Base-by-base conservation (phyloP, 2,888 invertebrate genomes). In the Ennomos quercinarius region DNA sequence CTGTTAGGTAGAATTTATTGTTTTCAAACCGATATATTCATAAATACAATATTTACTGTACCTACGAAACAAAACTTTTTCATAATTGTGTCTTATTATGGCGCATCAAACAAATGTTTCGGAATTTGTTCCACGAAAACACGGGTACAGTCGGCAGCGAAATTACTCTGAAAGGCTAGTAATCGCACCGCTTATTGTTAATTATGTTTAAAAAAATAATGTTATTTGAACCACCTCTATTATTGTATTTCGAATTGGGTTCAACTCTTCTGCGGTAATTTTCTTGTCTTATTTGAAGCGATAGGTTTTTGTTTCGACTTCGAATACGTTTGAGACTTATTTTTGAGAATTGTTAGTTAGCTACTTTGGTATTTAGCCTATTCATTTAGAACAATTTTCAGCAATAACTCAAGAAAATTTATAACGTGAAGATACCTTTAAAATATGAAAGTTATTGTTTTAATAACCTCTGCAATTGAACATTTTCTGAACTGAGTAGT, bases 51-150 rank as follows among this genome's bases (percentile, higher is more conserved):
- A 64, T 69, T 61, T 60, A 64, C 70, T 73, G 74, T 72, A n/a
- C n/a, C n/a, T n/a, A 73, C 71, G 69, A 72, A 70, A 76, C 80
- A 78, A 79, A 81, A 78, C 72, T 81, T 80, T 88, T 85, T 88
- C 82, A 89, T 91, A 92, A 91, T 91, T 89, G 89, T 77, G 76
- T 79, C 90, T 90, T 89, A 92, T 92, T 92, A 92, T 84, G 79
- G 79, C 81, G 87, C 91, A 92, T 91, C 91, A 91, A 89, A 91
- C 90, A 89, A 92, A 91, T 89, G 91, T 80, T 87, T 81, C 73
- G 87, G 90, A 88, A 89, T 91, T 86, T 76, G 82, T 92, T 92
- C 91, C 89, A 84, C 87, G 91, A 91, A 91, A 87, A 82, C 75
- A 76, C 73, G 67, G 66, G 87, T 89, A 91, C 81, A 74, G 90